Percentiles rank a stretch among this genome's conserved stretches.
phyloP scores from a whole-genome alignment of 2,797 vertebrate genomes.

The Loriculus beryllinus region DNA sequence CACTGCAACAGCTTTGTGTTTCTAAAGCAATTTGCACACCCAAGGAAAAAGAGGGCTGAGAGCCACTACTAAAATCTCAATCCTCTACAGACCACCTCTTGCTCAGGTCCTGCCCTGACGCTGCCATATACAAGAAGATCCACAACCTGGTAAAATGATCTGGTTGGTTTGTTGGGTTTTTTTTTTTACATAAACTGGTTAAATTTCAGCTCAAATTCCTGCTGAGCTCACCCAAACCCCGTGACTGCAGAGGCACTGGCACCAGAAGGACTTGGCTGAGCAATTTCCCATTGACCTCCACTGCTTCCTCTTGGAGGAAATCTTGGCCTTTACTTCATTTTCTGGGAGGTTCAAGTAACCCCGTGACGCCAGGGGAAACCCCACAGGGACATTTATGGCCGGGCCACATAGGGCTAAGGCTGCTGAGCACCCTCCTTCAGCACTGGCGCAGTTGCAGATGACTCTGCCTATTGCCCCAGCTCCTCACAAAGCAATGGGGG shows the following conservation, averaged over 20 bases:
- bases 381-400: not conserved
- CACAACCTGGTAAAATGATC: not conserved
- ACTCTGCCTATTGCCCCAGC: not conserved
- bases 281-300: not conserved
- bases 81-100: not conserved
- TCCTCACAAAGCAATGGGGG: rapidly evolving
- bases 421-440: not conserved
- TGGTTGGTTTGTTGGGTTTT: not conserved
- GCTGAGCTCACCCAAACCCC: not conserved
- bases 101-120: not conserved
- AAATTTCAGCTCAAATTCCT: not conserved
- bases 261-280: not conserved
- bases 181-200: not conserved
- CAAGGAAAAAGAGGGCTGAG: not conserved
- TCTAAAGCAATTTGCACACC: not conserved
- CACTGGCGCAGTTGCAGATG: not conserved
- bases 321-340: not conserved
- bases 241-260: not conserved
- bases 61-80: not conserved
- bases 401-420: rapidly evolving
- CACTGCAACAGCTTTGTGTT: not conserved
- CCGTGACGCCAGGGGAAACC: not conserved
- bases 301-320: slow-evolving; percentile 25
- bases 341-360: not conserved
- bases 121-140: not conserved